These are phyloP conservation scores for Hylomyscus alleni DNA, from an alignment of 2,797 vertebrate species.

Conservation along the genomic window DNA sequence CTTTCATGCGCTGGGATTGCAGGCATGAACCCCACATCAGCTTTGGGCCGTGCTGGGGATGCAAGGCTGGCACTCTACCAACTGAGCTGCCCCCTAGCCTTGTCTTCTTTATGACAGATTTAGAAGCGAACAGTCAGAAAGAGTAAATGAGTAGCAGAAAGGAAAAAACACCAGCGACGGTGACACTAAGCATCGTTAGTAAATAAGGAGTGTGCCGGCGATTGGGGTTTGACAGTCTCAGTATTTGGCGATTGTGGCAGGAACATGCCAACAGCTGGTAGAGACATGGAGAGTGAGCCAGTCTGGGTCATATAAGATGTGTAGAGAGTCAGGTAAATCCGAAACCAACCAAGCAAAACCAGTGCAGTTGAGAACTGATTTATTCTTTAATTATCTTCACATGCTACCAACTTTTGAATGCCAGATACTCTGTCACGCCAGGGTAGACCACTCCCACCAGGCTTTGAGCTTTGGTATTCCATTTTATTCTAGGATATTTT, in stretches of 20 bases:
- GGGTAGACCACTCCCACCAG: neutral
- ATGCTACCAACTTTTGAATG: neutral
- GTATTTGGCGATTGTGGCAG: neutral
- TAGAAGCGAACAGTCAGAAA: constrained; percentile 17
- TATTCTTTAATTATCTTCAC: constrained; percentile 9
- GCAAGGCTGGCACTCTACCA: neutral
- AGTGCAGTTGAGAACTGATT: neutral
- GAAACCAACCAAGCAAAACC: neutral
- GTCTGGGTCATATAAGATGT: neutral
- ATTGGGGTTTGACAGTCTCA: neutral
- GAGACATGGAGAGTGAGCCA: neutral
- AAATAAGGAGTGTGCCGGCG: neutral
- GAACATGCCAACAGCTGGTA: neutral
- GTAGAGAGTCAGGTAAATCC: neutral
- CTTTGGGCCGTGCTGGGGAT: too few relatives aligned
- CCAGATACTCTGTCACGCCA: neutral
- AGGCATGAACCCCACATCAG: neutral
- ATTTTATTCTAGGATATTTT: neutral
- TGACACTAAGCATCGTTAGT: neutral
- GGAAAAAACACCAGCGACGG: neutral
- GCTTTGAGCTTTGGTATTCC: neutral
- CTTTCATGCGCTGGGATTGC: rapidly evolving
- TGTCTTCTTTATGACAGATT: constrained; percentile 28
- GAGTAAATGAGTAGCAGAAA: constrained; percentile 9
- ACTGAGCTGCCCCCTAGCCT: neutral